These are phyloP conservation scores for Marmota flaviventris DNA, from an alignment of 2,113 vertebrate species.

Conservation along the genomic window DNA sequence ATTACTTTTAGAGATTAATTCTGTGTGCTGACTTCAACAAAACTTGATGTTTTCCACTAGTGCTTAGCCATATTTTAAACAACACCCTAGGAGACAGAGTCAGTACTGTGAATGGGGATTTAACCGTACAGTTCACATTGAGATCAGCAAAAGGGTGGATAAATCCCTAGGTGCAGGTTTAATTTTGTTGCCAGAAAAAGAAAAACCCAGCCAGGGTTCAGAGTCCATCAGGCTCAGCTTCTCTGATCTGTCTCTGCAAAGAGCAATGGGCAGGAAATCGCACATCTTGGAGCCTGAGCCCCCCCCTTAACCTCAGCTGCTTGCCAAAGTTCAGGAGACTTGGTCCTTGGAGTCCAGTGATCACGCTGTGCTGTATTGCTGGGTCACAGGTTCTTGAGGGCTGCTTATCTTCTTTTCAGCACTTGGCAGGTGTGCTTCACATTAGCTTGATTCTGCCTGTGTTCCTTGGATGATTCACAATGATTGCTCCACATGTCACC, in stretches of 20 bases:
- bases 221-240: conserved; percentile 55
- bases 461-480: conserved; percentile 37
- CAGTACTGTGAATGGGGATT: conserved; percentile 64
- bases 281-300: not conserved
- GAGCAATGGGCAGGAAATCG: conserved; percentile 3
- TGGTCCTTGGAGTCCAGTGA: accelerated
- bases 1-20: conserved; percentile 77
- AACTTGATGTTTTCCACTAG: conserved; percentile 70
- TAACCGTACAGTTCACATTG: conserved; percentile 23
- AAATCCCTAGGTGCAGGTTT: conserved; percentile 63
- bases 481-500: conserved; percentile 53
- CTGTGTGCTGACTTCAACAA: conserved; percentile 76
- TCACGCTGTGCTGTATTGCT: accelerated
- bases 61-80: conserved; percentile 62
- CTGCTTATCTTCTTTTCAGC: not conserved
- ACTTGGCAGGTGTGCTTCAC: not conserved
- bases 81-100: conserved; percentile 44
- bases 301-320: not conserved
- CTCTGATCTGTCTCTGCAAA: not conserved
- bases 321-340: not conserved
- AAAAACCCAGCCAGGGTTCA: not conserved
- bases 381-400: not conserved
- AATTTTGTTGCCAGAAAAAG: conserved; percentile 59
- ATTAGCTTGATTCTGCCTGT: not conserved
- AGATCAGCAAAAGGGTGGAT: conserved; percentile 71